Base-by-base conservation (phyloP, 2,888 invertebrate species). In the Ischnus inquisitorius region DNA sequence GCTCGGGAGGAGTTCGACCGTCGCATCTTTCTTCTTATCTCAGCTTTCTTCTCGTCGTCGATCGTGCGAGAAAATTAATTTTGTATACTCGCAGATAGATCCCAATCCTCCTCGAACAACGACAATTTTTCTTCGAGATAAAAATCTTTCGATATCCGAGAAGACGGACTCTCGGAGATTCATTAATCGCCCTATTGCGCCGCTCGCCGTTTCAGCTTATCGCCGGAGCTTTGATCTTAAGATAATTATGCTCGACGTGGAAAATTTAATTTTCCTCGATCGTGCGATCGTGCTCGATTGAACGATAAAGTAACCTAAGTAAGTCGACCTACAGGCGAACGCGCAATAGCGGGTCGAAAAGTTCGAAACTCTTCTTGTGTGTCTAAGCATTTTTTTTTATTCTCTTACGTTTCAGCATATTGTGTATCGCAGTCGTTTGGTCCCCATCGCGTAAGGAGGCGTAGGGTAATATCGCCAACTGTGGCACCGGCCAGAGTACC, bases 381-480 rank as follows among this genome's bases (percentile, higher is more conserved):
- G 39, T 1, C 34, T 34, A 4, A 39, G 34, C 39, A 0, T 19
- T 19, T 10, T 8, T 16, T 64, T 34, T 34, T 28, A 6, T 5
- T 16, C 39, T 46, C 6, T 43, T 43, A 25, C n/a, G 19, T 67
- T 39, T 19, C 6, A 12, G 39, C 41, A 43, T 43, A 65, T 65
- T 41, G 65, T 39, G 39, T 16, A 12, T 19, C 67, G 60, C 41
- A 14, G 72, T 60, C 71, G 46, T 77, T 72, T 71, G 82, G 71
- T 71, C 22, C 39, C 39, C 12, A 60, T 54, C 75, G 43, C 51
- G 64, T 76, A 81, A 76, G 48, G 41, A 64, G 34, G 41, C 19
- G 60, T 69, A 62, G 51, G 54, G 6, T 62, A 77, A 82, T 82
- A 82, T 82, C 60, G 46, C 22, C 71, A 57, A 71, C 48, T 71